Evolutionary conservation across 2,888 invertebrate species (phyloP), one percentile per base, ranked within the genome.

Genomic region (Steinernema carpocapsae): DNA sequence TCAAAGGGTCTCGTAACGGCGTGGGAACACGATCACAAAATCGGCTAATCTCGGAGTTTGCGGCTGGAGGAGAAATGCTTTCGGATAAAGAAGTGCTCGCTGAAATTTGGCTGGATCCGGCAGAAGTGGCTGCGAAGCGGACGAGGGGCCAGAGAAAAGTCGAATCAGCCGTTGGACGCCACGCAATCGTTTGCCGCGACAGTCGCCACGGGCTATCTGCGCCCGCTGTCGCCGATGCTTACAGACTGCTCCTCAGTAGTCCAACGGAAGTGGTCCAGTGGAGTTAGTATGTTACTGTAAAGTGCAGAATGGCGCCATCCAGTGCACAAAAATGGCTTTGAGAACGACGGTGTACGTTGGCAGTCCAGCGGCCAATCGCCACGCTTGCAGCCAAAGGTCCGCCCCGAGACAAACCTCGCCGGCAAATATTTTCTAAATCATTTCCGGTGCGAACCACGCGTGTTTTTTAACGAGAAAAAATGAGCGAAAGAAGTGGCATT

Each of bases 11-110:
- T 64, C 64, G 37, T 32, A 26, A 26, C 32, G 64, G 29, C 64
- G 64, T 64, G 64, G 64, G 64, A 64, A 64, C 32, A 29, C 29
- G 37, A 29, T n/a, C 64, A 64, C 64, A 64, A 64, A 64, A 64
- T 64, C 64, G 64, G 29, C 64, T 29, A 64, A 64, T 64, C 64
- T 64, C 64, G 64, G 4, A 14, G 64, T 3, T 10, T 37, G 37
- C 37, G 37, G 37, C 37, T 37, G 37, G 37, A 37, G 37, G 37
- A 37, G n/a, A 29, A 64, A 32, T 17, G 64, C 14, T 64, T 64
- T 64, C 64, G 64, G 64, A 10, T 64, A 32, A 64, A 64, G 64
- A 64, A 64, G 26, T 64, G 32, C 29, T 32, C 14, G 37, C 32
- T 64, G 32, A 64, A 64, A 14, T 64, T 64, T 64, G 14, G 7